These are phyloP conservation scores for Leptinotarsa tumamoca DNA, from an alignment of 2,888 invertebrate genomes.

Conservation along the genomic window DNA sequence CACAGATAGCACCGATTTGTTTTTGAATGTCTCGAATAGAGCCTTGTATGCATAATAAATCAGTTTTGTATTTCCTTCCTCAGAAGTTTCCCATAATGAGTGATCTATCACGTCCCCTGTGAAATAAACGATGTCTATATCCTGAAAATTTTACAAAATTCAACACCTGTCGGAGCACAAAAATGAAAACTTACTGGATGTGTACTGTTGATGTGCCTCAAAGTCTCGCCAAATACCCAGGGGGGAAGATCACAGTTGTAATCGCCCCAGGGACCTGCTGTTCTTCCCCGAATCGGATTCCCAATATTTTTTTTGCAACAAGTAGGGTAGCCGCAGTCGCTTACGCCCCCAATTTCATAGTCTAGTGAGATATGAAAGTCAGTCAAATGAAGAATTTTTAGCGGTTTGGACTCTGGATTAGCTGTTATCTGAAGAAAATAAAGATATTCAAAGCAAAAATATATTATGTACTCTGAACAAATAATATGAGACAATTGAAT, in stretches of 20 bases:
- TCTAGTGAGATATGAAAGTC: conserved; percentile 85
- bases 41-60: conserved; percentile 68
- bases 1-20: conserved; percentile 69
- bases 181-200: conserved; percentile 43
- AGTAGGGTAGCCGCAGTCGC: conserved; percentile 80
- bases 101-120: conserved; percentile 90
- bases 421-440: background rate
- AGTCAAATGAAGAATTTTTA: conserved; percentile 74
- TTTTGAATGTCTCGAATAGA: conserved; percentile 65
- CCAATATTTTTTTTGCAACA: conserved; percentile 79
- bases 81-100: conserved; percentile 84
- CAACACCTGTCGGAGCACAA: background rate
- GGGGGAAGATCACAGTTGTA: conserved; percentile 81
- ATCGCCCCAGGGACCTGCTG: conserved; percentile 85
- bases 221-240: conserved; percentile 74
- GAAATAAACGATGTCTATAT: conserved; percentile 75
- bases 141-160: conserved; percentile 39
- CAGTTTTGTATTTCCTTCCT: conserved; percentile 71
- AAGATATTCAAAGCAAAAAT: background rate
- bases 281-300: conserved; percentile 57
- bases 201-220: conserved; percentile 67
- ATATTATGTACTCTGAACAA: too few species aligned
- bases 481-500: too few species aligned
- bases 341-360: conserved; percentile 76
- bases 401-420: conserved; percentile 39